These are phyloP conservation scores for Mastomys coucha DNA, from an alignment of 2,113 vertebrate species.

Conservation along the genomic window DNA sequence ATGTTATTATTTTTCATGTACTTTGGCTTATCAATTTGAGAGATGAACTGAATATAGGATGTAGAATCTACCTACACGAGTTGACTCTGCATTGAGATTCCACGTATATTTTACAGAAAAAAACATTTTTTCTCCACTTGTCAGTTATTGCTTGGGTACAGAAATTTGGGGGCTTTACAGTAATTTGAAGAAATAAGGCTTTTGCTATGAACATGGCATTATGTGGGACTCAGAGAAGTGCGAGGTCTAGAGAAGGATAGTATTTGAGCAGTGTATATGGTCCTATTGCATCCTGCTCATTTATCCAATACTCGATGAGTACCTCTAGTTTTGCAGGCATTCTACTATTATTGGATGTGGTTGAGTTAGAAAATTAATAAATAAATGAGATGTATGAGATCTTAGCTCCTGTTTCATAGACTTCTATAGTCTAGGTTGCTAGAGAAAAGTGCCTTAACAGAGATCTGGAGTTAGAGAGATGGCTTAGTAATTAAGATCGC, in stretches of 20 bases:
- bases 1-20: background rate
- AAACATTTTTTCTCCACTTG: background rate
- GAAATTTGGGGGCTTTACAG: background rate
- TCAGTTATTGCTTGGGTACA: background rate
- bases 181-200: slow-evolving; percentile 17
- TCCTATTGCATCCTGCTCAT: background rate
- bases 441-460: background rate
- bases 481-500: background rate
- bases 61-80: background rate
- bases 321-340: background rate
- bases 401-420: background rate
- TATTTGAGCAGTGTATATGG: background rate
- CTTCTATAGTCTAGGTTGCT: background rate
- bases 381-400: background rate
- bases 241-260: background rate
- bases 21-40: background rate
- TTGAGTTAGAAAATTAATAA: background rate
- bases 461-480: background rate
- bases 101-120: slow-evolving; percentile 12
- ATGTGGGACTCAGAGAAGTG: background rate
- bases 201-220: background rate
- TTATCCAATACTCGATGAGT: background rate
- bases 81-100: background rate
- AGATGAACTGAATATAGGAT: background rate
- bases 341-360: background rate